A percentile compares a stretch with the other conserved stretches of the same genome.
Conservation (phyloP, 1,140 invertebrate genomes). For the Melanaphis sacchari region DNA sequence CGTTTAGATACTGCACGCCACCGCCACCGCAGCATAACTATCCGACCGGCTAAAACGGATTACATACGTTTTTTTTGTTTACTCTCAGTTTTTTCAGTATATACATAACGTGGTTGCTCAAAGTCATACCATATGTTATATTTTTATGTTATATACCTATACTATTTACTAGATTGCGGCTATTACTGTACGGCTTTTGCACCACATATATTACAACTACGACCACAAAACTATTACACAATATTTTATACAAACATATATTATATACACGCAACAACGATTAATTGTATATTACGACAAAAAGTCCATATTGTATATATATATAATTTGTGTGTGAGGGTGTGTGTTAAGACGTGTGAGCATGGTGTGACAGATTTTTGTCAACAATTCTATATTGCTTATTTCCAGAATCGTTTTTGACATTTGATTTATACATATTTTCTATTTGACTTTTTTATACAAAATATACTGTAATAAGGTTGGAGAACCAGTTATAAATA, state of each 20-base stretch:
- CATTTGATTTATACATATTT: background rate
- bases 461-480: background rate
- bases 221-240: background rate
- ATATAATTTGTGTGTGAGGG: background rate
- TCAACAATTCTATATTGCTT: background rate
- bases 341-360: too few species aligned
- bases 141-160: background rate
- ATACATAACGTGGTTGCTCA: background rate
- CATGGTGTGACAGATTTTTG: background rate
- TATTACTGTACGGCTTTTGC: background rate
- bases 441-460: too few species aligned
- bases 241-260: background rate
- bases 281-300: background rate
- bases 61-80: conserved; percentile 30
- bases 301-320: too few species aligned
- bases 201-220: background rate
- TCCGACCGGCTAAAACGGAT: conserved; percentile 33
- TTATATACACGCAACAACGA: background rate
- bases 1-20: background rate
- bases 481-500: too few species aligned
- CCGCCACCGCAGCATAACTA: background rate
- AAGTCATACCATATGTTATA: background rate
- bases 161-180: background rate
- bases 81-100: background rate
- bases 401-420: background rate